Evolutionary conservation across 2,113 vertebrate species (phyloP).

Genomic region (Carollia perspicillata): DNA sequence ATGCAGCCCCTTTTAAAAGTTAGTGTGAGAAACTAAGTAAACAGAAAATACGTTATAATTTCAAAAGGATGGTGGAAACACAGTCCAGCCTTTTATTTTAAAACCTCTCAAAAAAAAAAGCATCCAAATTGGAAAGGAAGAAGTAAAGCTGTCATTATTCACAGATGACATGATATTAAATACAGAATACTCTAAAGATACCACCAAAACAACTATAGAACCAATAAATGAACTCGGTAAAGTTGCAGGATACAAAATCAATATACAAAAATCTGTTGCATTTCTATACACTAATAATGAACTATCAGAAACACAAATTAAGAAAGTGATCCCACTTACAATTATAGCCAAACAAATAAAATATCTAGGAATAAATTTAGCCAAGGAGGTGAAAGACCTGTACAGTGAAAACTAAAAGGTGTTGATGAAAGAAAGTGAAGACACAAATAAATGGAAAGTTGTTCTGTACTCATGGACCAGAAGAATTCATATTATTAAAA

Average conservation of each 20-base stretch:
- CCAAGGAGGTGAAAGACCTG: not conserved
- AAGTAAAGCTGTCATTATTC: not conserved
- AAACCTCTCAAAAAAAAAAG: not conserved
- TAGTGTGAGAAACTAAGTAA: slow-evolving; percentile 32
- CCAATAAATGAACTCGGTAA: not conserved
- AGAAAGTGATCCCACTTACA: not conserved
- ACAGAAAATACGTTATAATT: not conserved
- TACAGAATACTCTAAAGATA: not conserved
- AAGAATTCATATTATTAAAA: not conserved
- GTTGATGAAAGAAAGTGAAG: not conserved
- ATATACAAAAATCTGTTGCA: not conserved
- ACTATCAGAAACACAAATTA: not conserved
- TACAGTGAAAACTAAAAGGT: not conserved
- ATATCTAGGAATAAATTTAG: not conserved
- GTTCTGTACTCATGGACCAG: not conserved
- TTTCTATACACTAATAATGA: not conserved
- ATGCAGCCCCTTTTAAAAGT: not conserved
- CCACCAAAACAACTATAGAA: not conserved
- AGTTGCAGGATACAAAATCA: not conserved
- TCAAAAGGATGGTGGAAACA: not conserved
- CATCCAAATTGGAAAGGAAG: not conserved
- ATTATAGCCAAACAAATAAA: not conserved
- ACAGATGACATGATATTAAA: not conserved
- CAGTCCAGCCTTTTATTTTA: not conserved
- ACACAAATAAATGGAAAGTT: not conserved